Percentiles rank a stretch among this genome's conserved stretches.
Conservation (phyloP, 2,113 vertebrate species). For the Zosterops pallidus region DNA sequence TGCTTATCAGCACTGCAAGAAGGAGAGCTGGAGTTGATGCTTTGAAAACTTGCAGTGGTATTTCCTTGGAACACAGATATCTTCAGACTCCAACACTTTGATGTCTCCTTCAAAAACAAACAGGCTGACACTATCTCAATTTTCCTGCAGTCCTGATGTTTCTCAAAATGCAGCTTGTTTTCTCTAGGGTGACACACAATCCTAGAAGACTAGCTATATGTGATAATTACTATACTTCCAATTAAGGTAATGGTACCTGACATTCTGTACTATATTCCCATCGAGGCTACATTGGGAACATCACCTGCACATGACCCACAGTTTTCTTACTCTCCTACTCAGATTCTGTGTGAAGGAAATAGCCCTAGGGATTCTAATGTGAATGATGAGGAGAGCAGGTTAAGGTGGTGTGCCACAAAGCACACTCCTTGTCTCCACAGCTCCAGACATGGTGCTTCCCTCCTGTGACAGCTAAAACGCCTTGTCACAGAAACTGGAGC, state of each 20-base stretch:
- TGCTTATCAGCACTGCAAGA: conserved; percentile 30
- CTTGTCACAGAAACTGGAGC: neutral
- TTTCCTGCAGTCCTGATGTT: conserved; percentile 41
- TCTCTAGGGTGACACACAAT: neutral
- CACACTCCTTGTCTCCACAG: neutral
- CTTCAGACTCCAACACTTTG: conserved; percentile 31
- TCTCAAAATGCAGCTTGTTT: conserved; percentile 38
- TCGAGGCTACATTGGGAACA: neutral
- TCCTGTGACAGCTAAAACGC: neutral
- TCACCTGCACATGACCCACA: neutral
- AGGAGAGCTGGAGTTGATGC: neutral
- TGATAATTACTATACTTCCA: neutral
- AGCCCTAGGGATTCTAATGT: neutral
- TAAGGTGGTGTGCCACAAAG: neutral
- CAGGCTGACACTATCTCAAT: neutral
- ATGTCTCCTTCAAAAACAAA: conserved; percentile 59
- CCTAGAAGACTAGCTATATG: neutral
- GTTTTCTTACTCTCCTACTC: neutral
- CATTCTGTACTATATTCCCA: neutral
- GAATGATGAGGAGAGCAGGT: neutral
- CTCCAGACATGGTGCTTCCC: neutral
- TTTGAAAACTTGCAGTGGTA: neutral
- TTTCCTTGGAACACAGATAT: conserved; percentile 29
- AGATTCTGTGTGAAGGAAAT: neutral
- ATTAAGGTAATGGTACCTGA: neutral